Percentiles rank a stretch among this genome's conserved stretches.
Conservation (phyloP, 1,140 invertebrate species). For the Anthonomus grandis region DNA sequence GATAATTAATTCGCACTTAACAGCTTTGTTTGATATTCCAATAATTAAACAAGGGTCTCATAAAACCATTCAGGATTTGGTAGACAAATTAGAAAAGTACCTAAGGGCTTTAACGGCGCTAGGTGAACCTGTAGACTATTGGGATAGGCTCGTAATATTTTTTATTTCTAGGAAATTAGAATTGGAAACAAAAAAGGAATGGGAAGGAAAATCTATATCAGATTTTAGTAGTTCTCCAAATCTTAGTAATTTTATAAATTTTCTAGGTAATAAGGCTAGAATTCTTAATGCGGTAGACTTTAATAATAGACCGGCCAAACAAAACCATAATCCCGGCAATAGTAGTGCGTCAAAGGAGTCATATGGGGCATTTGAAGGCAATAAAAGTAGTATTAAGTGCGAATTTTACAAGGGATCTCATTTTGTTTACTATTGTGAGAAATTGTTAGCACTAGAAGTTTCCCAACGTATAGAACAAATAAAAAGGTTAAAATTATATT, state of each 20-base stretch:
- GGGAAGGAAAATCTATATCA: not conserved
- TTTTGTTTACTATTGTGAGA: constrained; percentile 1
- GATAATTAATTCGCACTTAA: not conserved
- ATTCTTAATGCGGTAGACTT: not conserved
- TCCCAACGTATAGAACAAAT: too few species aligned
- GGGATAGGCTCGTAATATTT: not conserved
- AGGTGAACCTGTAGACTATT: not conserved
- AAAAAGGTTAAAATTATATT: not conserved
- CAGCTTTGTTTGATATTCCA: not conserved
- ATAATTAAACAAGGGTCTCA: not conserved
- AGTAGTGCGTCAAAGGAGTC: not conserved
- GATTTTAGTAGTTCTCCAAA: not conserved
- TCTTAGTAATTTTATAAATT: not conserved
- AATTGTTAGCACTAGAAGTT: not conserved
- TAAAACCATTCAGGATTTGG: not conserved
- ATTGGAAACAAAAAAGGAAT: too few species aligned
- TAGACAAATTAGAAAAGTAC: not conserved
- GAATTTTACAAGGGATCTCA: not conserved
- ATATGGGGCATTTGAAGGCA: not conserved
- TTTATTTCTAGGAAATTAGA: not conserved
- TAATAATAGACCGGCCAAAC: not conserved
- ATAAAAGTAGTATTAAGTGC: not conserved
- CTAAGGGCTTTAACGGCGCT: not conserved
- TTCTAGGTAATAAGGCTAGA: not conserved
- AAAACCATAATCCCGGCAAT: too few species aligned